Evolutionary conservation across 1,140 invertebrate species (phyloP).

Genomic region (Drosophila ambigua): DNA sequence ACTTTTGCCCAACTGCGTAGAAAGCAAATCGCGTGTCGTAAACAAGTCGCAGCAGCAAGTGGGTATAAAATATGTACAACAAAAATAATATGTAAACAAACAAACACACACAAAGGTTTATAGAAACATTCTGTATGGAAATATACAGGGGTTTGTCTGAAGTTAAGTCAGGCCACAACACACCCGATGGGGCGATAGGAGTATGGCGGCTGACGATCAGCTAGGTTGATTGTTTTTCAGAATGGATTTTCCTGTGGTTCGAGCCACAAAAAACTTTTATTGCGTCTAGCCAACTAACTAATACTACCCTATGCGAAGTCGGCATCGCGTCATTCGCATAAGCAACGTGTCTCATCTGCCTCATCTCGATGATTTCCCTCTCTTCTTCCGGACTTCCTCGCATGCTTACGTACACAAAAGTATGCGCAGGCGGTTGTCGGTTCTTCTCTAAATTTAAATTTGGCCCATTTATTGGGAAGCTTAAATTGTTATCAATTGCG

Average conservation of each 20-base stretch:
- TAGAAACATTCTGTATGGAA: conserved; percentile 31
- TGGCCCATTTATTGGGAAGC: conserved; percentile 67
- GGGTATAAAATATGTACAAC: conserved; percentile 60
- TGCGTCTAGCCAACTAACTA: too few relatives aligned
- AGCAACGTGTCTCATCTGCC: neutral
- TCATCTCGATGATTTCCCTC: neutral
- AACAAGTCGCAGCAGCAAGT: conserved; percentile 62
- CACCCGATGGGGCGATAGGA: neutral
- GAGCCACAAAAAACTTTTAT: too few relatives aligned
- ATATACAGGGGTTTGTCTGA: conserved; percentile 10
- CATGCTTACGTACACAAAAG: too few relatives aligned
- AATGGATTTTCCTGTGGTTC: too few relatives aligned
- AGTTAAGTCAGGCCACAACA: conserved; percentile 9
- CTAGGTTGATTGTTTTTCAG: too few relatives aligned
- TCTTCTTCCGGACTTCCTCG: neutral
- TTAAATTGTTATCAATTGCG: conserved; percentile 77
- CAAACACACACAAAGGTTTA: conserved; percentile 12
- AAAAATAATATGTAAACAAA: conserved; percentile 64
- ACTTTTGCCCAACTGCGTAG: conserved; percentile 70
- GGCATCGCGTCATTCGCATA: too few relatives aligned
- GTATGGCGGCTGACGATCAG: neutral
- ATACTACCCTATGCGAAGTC: too few relatives aligned
- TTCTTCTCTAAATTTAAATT: conserved; percentile 75
- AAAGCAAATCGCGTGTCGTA: conserved; percentile 74
- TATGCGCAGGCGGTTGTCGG: neutral